phyloP scores from a whole-genome alignment of 2,888 invertebrate species.

The Ophonus ardosiacus region DNA sequence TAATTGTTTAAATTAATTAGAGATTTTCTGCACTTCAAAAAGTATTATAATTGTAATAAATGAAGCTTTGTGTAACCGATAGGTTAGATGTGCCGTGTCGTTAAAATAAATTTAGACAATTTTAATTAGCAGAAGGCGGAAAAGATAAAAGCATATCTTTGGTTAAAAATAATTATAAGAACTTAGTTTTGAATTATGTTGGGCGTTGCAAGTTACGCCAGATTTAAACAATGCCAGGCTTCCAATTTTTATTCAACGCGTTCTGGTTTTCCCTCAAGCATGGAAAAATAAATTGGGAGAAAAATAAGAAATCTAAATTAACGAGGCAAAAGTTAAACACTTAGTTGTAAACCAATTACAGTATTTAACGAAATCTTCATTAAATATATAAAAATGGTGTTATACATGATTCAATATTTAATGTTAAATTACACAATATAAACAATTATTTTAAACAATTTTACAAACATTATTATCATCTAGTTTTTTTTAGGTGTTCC shows the following conservation, averaged over 20 bases:
- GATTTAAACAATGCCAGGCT: background rate
- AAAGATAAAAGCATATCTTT: conserved; percentile 43
- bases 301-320: no score
- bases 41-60: conserved; percentile 29
- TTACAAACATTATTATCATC: no score
- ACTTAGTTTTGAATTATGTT: background rate
- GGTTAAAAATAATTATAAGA: conserved; percentile 27
- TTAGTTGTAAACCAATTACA: no score
- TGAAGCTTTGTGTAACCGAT: conserved; percentile 11
- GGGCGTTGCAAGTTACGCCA: background rate
- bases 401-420: background rate
- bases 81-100: conserved; percentile 12
- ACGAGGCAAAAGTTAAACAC: no score
- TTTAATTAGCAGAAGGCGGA: conserved; percentile 37
- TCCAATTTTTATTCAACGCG: background rate
- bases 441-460: no score
- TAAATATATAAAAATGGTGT: no score
- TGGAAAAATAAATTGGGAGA: background rate
- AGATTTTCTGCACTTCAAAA: background rate
- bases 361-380: no score
- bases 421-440: background rate
- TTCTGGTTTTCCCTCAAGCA: background rate
- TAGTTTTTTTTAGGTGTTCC: no score
- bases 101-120: conserved; percentile 16
- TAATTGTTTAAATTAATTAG: background rate